Percentiles rank a stretch among this genome's conserved stretches.
Conservation (phyloP, 2,797 vertebrate genomes). For the Tadarida brasiliensis region DNA sequence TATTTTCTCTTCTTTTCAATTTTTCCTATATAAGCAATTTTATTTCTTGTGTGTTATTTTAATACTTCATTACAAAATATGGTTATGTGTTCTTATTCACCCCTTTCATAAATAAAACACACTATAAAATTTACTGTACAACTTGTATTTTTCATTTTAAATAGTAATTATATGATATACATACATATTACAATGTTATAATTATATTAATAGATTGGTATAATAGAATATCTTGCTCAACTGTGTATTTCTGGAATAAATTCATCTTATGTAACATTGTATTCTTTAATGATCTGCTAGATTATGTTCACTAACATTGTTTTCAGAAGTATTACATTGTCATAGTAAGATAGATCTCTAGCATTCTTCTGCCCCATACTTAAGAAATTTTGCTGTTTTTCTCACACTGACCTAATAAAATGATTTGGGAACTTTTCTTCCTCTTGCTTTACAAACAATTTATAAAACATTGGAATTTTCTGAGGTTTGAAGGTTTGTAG, state of each 20-base stretch:
- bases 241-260: not conserved
- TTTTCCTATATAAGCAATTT: not conserved
- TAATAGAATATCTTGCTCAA: not conserved
- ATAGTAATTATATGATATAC: not conserved
- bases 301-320: not conserved
- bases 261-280: not conserved
- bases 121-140: not conserved
- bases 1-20: not conserved
- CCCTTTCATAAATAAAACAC: not conserved
- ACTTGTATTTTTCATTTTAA: not conserved
- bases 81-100: not conserved
- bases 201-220: not conserved
- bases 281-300: not conserved
- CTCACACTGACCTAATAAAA: not conserved
- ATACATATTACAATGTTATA: not conserved
- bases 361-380: not conserved
- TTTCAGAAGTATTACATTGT: not conserved
- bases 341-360: not conserved
- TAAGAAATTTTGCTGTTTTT: not conserved
- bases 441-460: not conserved
- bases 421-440: not conserved
- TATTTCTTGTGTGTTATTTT: not conserved
- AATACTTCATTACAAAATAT: not conserved
- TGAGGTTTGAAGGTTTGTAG: not conserved
- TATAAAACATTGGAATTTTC: not conserved